These are phyloP conservation scores for Nineta flava DNA, from an alignment of 2,888 invertebrate species.

Conservation along the genomic window DNA sequence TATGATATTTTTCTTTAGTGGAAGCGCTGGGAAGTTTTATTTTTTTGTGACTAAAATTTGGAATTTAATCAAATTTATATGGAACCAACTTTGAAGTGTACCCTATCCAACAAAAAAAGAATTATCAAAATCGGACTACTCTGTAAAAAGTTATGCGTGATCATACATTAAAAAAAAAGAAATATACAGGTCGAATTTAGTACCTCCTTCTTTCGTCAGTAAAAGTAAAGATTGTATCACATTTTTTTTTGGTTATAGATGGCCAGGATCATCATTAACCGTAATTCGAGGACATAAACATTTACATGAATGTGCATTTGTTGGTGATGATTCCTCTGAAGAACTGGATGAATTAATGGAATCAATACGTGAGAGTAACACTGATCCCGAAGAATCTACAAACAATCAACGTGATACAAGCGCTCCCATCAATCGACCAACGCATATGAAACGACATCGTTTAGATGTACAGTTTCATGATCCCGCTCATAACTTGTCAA, in stretches of 20 bases:
- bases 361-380: slow-evolving; percentile 19
- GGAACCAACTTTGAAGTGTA: too few species aligned
- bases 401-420: slow-evolving; percentile 13
- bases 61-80: too few species aligned
- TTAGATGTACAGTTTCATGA: slow-evolving; percentile 45
- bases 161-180: too few species aligned
- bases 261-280: slow-evolving; percentile 60
- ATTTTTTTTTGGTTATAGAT: slow-evolving; percentile 31
- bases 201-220: too few species aligned
- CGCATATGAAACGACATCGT: slow-evolving; percentile 44
- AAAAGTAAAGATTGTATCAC: too few species aligned
- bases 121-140: too few species aligned
- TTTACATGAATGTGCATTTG: slow-evolving; percentile 63
- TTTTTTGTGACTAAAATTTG: too few species aligned
- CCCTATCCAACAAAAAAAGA: too few species aligned
- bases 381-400: slow-evolving; percentile 6
- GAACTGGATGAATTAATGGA: slow-evolving; percentile 44
- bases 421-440: slow-evolving; percentile 41
- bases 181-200: too few species aligned
- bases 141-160: too few species aligned
- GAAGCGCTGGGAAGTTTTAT: too few species aligned
- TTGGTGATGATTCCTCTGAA: slow-evolving; percentile 65
- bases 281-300: slow-evolving; percentile 63
- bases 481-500: slow-evolving; percentile 21
- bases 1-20: too few species aligned